Evolutionary conservation across 2,113 vertebrate species (phyloP), one percentile per base, ranked within the genome.

Genomic region (Paraplagusia blochii): DNA sequence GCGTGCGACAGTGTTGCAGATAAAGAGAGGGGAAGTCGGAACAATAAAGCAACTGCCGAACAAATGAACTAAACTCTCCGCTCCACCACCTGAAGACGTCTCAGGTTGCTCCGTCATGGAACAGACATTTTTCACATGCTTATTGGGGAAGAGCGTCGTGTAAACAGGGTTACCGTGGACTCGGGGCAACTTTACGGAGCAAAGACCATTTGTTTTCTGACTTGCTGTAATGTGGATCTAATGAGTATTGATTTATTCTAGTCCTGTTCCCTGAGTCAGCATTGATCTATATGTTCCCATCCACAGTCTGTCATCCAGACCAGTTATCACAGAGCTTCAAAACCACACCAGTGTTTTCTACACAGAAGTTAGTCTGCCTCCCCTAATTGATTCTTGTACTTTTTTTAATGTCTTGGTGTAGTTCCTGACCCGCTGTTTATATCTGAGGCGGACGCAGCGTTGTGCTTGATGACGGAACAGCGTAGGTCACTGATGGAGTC

Each of bases 201-300:
- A 3, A 35, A 8, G 17, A 10, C 7, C 34, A 19, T 66, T 69
- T 53, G 29, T 66, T 64, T 63, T 61, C 19, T 69, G 46, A 68
- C 56, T 33, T 48, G 49, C 55, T 51, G 62, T 49, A 53, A 68
- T 69, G 64, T 42, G 33, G 46, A 63, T 66, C 48, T 79, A 76
- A 84, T 82, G 64, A 82, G 57, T 45, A 84, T 81, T 69, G 75
- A 84, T 86, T 81, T 73, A 78, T 68, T 72, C 54, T 44, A 36
- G 19, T 43, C 43, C 53, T 7, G 43, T 50, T 68, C 59, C 65
- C 53, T 56, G 12, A 55, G 66, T 51, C 55, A 17, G 9, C 42
- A 63, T 68, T 40, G 68, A 75, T 79, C 72, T 58, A 56, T 62
- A 48, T 38, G 44, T 64, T 72, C 70, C 66, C 60, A 36, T 75